Percentiles rank a stretch among this genome's conserved stretches.
Evolutionary conservation across 2,888 invertebrate species (phyloP).

Genomic region (Bedellia somnulentella): DNA sequence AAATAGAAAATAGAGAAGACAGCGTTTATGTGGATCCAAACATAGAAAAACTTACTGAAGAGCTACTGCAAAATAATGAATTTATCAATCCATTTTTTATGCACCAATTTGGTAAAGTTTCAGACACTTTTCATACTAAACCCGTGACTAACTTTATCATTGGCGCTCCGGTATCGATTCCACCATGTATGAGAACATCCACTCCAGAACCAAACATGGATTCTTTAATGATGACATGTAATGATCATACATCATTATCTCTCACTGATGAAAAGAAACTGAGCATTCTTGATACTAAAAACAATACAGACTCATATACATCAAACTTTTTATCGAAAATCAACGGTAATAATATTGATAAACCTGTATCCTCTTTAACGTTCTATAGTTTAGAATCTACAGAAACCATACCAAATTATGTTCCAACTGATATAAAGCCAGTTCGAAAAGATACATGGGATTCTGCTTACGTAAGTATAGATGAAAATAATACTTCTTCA

Average conservation of each 20-base stretch:
- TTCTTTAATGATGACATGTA: conserved; percentile 21
- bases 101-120: conserved; percentile 20
- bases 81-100: conserved; percentile 40
- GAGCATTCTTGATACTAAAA: too few species aligned
- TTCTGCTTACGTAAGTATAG: conserved; percentile 58
- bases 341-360: too few species aligned
- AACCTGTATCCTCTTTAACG: too few species aligned
- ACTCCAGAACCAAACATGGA: conserved; percentile 31
- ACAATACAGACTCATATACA: too few species aligned
- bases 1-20: conserved; percentile 22
- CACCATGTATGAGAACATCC: conserved; percentile 29
- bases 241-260: conserved; percentile 11
- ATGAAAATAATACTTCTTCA: conserved; percentile 42
- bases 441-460: conserved; percentile 53
- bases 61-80: conserved; percentile 23
- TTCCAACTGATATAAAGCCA: too few species aligned
- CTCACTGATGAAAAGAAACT: too few species aligned
- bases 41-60: conserved; percentile 17
- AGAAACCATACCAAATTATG: too few species aligned
- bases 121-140: conserved; percentile 10
- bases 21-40: conserved; percentile 24
- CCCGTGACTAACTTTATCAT: conserved; percentile 47
- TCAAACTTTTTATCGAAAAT: too few species aligned
- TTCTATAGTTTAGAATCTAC: too few species aligned
- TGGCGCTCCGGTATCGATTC: conserved; percentile 52